Evolutionary conservation across 2,888 invertebrate species (phyloP).

Genomic region (Lacanobia wlatinum): DNA sequence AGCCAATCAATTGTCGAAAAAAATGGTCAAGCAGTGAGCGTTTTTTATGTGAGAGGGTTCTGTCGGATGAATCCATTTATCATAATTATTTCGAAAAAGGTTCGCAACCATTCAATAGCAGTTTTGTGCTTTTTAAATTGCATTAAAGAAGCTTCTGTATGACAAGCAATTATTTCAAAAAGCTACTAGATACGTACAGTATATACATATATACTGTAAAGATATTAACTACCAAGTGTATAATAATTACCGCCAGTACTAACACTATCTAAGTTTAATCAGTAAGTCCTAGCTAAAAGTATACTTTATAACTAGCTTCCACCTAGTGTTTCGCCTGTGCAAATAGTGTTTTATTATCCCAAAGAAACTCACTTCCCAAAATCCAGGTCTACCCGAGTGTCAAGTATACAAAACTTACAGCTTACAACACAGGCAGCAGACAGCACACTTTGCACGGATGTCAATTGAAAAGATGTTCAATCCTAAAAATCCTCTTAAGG

Average conservation of each 20-base stretch:
- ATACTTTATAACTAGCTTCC: background rate
- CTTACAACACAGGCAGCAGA: too few relatives aligned
- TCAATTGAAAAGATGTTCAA: too few relatives aligned
- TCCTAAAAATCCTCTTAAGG: too few relatives aligned
- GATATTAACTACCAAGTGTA: background rate
- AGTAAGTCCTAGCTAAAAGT: background rate
- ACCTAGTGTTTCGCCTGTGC: too few relatives aligned
- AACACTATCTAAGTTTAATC: background rate
- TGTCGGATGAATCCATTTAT: slow-evolving; percentile 32
- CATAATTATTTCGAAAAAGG: background rate
- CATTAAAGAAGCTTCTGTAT: background rate
- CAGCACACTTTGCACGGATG: too few relatives aligned
- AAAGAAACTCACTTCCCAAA: too few relatives aligned
- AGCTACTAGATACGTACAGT: too few relatives aligned
- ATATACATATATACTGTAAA: too few relatives aligned
- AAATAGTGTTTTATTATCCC: too few relatives aligned
- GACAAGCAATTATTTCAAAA: background rate
- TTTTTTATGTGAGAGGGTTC: slow-evolving; percentile 62
- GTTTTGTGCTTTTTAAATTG: background rate
- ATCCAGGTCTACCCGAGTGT: too few relatives aligned
- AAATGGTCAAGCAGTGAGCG: slow-evolving; percentile 67
- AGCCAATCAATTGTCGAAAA: slow-evolving; percentile 88
- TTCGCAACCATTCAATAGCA: background rate
- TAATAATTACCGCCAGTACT: background rate
- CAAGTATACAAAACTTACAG: too few relatives aligned